Evolutionary conservation across 2,113 vertebrate genomes (phyloP).

Genomic region (Cyphomyrus discorhynchus): DNA sequence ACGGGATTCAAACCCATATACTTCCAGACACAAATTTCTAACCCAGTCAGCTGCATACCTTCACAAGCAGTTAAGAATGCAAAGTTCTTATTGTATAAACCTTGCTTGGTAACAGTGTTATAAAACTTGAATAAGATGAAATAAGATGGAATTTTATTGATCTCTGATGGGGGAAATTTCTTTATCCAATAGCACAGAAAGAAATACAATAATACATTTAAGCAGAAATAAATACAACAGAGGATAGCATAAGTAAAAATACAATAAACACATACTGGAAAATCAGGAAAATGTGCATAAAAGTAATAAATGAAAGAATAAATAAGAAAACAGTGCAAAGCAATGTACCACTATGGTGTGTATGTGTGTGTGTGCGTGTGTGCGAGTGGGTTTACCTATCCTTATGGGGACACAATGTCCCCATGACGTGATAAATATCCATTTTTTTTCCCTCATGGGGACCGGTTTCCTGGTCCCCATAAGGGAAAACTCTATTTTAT

Average conservation of each 20-base stretch:
- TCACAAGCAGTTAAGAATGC: neutral
- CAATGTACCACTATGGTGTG: neutral
- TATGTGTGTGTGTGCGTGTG: neutral
- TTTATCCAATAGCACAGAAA: neutral
- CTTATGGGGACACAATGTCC: too few relatives aligned
- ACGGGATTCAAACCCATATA: neutral
- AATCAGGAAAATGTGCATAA: neutral
- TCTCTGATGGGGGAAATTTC: neutral
- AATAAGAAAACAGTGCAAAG: neutral
- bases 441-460: too few relatives aligned
- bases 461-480: too few relatives aligned
- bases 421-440: too few relatives aligned
- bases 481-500: too few relatives aligned
- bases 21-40: neutral
- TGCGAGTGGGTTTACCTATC: too few relatives aligned
- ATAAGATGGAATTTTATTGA: neutral
- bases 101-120: slow-evolving; percentile 46
- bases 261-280: neutral
- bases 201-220: neutral
- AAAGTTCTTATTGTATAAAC: slow-evolving; percentile 23
- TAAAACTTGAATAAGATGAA: neutral
- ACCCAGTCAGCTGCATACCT: neutral
- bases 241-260: neutral
- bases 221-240: neutral
- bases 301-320: neutral